Evolutionary conservation across 2,113 vertebrate genomes (phyloP).

Genomic region (Larimichthys crocea): DNA sequence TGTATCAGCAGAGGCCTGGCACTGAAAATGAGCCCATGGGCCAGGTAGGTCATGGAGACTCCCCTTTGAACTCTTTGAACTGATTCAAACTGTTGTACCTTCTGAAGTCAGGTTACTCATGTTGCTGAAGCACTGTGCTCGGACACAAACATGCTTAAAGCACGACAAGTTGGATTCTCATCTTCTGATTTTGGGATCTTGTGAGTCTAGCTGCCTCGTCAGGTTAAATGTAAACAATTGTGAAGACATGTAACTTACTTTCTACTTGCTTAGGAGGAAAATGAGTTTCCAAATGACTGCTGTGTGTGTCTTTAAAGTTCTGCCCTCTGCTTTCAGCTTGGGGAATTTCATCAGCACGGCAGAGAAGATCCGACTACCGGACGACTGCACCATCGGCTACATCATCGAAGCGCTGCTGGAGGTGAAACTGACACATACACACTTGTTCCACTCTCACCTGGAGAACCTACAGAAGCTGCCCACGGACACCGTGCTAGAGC

Average conservation of each 20-base stretch:
- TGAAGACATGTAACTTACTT: neutral
- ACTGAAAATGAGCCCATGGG: constrained; percentile 99
- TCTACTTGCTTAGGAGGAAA: neutral
- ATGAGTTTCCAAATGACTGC: neutral
- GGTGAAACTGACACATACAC: constrained; percentile 88
- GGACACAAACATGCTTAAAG: too few species aligned
- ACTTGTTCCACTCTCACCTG: constrained; percentile 95
- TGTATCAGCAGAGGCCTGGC: constrained; percentile 97
- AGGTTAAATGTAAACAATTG: neutral
- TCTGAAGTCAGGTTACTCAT: neutral
- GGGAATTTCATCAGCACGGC: constrained; percentile 98
- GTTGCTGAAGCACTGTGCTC: too few species aligned
- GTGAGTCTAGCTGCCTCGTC: too few species aligned
- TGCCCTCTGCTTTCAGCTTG: constrained; percentile 81
- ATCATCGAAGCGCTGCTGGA: constrained; percentile 96
- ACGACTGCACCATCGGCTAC: constrained; percentile 97
- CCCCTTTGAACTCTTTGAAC: neutral
- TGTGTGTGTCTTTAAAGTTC: neutral
- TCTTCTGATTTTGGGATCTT: too few species aligned
- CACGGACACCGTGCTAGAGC: constrained; percentile 82
- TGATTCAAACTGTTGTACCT: neutral
- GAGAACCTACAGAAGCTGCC: constrained; percentile 92
- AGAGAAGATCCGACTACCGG: constrained; percentile 94
- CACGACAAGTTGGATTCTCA: too few species aligned
- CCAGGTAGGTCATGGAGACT: constrained; percentile 85